A percentile compares a stretch with the other conserved stretches of the same genome.
Evolutionary conservation across 2,888 invertebrate genomes (phyloP).

Genomic region (Diogma glabrata): DNA sequence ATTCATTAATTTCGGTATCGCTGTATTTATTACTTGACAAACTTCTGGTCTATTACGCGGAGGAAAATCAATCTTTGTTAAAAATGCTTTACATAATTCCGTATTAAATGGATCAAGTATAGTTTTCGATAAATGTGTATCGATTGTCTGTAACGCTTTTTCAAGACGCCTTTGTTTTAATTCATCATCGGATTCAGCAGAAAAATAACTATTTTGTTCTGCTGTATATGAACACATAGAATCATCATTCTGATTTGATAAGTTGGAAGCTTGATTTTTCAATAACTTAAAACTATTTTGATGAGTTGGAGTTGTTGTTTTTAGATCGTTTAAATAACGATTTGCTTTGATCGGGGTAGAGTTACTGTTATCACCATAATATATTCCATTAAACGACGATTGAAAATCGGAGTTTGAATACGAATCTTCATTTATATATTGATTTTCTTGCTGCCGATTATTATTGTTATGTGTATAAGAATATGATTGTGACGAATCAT

Average conservation of each 20-base stretch:
- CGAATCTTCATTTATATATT: constrained; percentile 15
- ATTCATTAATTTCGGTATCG: constrained; percentile 47
- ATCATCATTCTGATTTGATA: constrained; percentile 23
- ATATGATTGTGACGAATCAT: constrained; percentile 10
- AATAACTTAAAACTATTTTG: constrained; percentile 14
- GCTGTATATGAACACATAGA: constrained; percentile 31
- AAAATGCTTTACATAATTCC: constrained; percentile 53
- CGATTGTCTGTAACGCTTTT: constrained; percentile 32
- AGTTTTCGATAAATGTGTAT: constrained; percentile 30
- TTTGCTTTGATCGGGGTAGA: constrained; percentile 10
- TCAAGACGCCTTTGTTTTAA: constrained; percentile 31
- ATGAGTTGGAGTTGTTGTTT: constrained; percentile 28
- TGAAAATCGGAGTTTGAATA: constrained; percentile 19
- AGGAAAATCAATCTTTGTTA: constrained; percentile 64
- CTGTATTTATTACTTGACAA: constrained; percentile 45
- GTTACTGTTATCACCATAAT: constrained; percentile 14
- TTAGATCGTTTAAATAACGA: constrained; percentile 16
- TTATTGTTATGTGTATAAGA: constrained; percentile 11
- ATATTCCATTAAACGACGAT: constrained; percentile 14
- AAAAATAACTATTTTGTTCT: constrained; percentile 36
- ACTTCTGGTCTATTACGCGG: constrained; percentile 45
- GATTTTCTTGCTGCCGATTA: constrained; percentile 7
- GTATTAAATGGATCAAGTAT: constrained; percentile 74
- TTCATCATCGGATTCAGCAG: constrained; percentile 32
- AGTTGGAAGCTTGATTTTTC: constrained; percentile 17